These are phyloP conservation scores for Acrossocheilus fasciatus DNA, from an alignment of 2,797 vertebrate species.

Conservation along the genomic window DNA sequence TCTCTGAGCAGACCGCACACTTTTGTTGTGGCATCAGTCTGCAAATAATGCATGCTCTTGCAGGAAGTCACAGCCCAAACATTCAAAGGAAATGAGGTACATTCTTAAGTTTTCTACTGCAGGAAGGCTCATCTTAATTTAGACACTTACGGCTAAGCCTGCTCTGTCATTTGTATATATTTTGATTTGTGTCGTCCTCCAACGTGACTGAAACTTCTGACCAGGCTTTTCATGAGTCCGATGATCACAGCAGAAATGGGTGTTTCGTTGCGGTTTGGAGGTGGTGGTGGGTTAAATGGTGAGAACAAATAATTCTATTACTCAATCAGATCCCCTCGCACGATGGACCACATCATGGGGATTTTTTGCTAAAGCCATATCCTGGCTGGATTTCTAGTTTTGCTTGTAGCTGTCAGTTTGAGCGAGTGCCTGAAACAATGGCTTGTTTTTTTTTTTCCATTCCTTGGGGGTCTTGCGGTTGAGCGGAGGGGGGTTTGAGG, in stretches of 20 bases:
- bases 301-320: background rate
- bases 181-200: background rate
- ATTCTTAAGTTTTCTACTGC: slow-evolving; percentile 56
- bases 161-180: background rate
- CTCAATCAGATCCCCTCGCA: background rate
- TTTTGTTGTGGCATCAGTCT: slow-evolving; percentile 73
- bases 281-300: too few relatives aligned
- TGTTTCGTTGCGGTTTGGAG: slow-evolving; percentile 5
- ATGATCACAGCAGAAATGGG: background rate
- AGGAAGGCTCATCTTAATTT: slow-evolving; percentile 53
- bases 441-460: background rate
- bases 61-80: slow-evolving; percentile 78
- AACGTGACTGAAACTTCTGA: background rate
- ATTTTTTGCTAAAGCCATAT: background rate
- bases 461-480: slow-evolving; percentile 25
- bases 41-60: slow-evolving; percentile 65
- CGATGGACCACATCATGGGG: background rate
- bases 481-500: background rate
- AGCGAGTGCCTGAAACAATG: background rate
- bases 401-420: background rate
- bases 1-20: slow-evolving; percentile 59
- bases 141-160: background rate
- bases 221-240: slow-evolving; percentile 13
- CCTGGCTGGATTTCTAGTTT: background rate
- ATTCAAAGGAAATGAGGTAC: slow-evolving; percentile 73